Evolutionary conservation across 2,888 invertebrate species (phyloP).

Genomic region (Lamproptera curius): DNA sequence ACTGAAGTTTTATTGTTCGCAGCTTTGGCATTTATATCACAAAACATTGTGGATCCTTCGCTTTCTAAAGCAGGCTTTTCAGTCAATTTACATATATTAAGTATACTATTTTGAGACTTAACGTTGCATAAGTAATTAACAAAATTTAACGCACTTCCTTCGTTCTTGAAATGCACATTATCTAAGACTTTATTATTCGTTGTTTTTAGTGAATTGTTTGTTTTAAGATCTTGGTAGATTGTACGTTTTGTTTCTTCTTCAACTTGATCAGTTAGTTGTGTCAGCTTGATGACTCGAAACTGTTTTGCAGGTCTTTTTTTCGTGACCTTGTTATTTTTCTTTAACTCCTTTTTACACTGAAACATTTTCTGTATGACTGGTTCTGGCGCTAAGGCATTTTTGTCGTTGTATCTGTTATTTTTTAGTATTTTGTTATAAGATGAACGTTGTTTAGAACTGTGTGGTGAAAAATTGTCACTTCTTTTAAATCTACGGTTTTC

Average conservation of each 20-base stretch:
- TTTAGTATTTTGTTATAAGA: slow-evolving; percentile 38
- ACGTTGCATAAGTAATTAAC: slow-evolving; percentile 31
- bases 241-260: slow-evolving; percentile 32
- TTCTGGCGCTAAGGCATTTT: neutral
- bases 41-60: too few relatives aligned
- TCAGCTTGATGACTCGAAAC: slow-evolving; percentile 43
- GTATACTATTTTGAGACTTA: slow-evolving; percentile 48
- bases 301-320: slow-evolving; percentile 39
- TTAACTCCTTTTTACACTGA: slow-evolving; percentile 36
- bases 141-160: neutral
- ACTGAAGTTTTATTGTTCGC: too few relatives aligned
- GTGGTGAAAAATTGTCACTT: slow-evolving; percentile 21
- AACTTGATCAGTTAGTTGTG: slow-evolving; percentile 46
- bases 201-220: too few relatives aligned
- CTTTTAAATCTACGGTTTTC: slow-evolving; percentile 13
- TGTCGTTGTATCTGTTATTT: slow-evolving; percentile 21
- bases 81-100: too few relatives aligned
- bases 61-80: too few relatives aligned
- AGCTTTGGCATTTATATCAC: too few relatives aligned
- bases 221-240: too few relatives aligned
- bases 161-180: slow-evolving; percentile 6
- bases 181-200: too few relatives aligned
- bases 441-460: slow-evolving; percentile 12
- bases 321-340: slow-evolving; percentile 37
- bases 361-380: slow-evolving; percentile 48